phyloP scores from a whole-genome alignment of 2,888 invertebrate species.

The Mythimna pallens region DNA sequence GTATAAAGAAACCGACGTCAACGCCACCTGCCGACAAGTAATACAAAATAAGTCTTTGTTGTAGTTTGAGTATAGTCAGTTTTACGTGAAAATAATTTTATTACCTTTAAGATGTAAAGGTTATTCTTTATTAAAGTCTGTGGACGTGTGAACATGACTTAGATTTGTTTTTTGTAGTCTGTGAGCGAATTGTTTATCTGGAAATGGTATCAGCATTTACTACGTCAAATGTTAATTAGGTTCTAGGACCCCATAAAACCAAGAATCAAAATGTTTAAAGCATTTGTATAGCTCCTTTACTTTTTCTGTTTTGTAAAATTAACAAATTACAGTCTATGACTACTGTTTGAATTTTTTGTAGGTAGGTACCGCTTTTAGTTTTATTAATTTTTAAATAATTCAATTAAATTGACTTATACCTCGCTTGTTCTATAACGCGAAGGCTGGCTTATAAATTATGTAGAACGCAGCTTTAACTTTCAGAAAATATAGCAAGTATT shows the following conservation, averaged over 20 bases:
- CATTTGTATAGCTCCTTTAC: slow-evolving; percentile 68
- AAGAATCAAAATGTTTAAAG: slow-evolving; percentile 60
- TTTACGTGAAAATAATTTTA: slow-evolving; percentile 82
- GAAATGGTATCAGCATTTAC: slow-evolving; percentile 65
- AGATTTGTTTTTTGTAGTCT: slow-evolving; percentile 67
- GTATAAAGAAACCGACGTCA: slow-evolving; percentile 70
- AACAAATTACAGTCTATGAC: slow-evolving; percentile 79
- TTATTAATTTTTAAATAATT: slow-evolving; percentile 25
- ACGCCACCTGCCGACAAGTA: slow-evolving; percentile 51
- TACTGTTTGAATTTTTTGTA: slow-evolving; percentile 48
- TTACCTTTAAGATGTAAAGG: slow-evolving; percentile 85
- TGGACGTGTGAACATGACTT: slow-evolving; percentile 66
- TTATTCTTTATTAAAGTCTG: slow-evolving; percentile 73
- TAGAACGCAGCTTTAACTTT: slow-evolving; percentile 24
- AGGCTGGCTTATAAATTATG: slow-evolving; percentile 18
- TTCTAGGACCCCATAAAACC: slow-evolving; percentile 43
- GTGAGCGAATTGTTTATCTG: slow-evolving; percentile 65
- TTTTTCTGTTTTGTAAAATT: slow-evolving; percentile 82
- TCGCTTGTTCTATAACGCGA: slow-evolving; percentile 9
- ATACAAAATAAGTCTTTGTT: slow-evolving; percentile 80
- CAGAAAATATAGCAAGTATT: slow-evolving; percentile 17
- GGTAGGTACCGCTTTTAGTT: slow-evolving; percentile 19
- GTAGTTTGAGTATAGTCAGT: slow-evolving; percentile 75
- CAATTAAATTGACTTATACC: neutral
- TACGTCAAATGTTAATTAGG: slow-evolving; percentile 46